Conservation (phyloP, 1,140 invertebrate species). For the Laupala kohalensis region DNA sequence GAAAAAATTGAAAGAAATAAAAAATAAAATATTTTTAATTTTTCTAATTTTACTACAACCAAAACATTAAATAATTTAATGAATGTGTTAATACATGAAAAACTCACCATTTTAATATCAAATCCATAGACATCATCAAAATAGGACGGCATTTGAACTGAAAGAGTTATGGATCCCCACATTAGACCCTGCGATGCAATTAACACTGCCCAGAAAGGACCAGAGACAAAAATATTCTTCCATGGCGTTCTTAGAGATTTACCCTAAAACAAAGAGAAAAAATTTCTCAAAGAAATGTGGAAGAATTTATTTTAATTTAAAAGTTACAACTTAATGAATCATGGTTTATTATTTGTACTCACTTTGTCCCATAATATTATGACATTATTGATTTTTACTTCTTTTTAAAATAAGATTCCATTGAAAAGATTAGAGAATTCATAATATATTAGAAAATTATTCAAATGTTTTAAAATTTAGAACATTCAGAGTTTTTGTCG, state of each 20-base stretch:
- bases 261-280: background rate
- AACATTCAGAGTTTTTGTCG: too few relatives aligned
- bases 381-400: too few relatives aligned
- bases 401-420: too few relatives aligned
- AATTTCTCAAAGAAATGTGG: background rate
- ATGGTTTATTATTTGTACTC: background rate
- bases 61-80: too few relatives aligned
- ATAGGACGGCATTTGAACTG: conserved; percentile 46
- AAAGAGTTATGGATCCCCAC: conserved; percentile 35
- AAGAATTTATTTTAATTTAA: too few relatives aligned
- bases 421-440: too few relatives aligned
- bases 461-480: too few relatives aligned
- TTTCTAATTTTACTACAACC: too few relatives aligned
- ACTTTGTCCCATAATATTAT: background rate
- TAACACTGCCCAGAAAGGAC: conserved; percentile 20
- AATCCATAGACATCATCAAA: conserved; percentile 42
- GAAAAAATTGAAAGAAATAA: background rate
- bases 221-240: conserved; percentile 35
- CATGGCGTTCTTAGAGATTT: conserved; percentile 28
- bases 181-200: conserved; percentile 17
- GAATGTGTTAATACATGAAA: too few relatives aligned
- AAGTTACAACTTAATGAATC: background rate
- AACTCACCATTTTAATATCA: conserved; percentile 37
- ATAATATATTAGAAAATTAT: too few relatives aligned
- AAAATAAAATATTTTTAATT: background rate